These are phyloP conservation scores for Merodon equestris DNA, from an alignment of 2,888 invertebrate genomes.

Conservation along the genomic window DNA sequence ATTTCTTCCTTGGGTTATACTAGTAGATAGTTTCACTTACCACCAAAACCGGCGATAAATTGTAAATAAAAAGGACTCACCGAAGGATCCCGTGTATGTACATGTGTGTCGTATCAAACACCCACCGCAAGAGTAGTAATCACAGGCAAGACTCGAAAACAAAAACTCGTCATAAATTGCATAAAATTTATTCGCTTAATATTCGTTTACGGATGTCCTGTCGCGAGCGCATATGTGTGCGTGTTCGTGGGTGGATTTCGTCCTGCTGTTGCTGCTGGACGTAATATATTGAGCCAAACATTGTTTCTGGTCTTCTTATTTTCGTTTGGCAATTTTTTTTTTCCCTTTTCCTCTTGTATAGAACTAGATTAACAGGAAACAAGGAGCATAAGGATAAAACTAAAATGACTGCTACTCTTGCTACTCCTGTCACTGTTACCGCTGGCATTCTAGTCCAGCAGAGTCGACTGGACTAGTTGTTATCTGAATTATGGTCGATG, in stretches of 20 bases:
- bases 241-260: constrained; percentile 35
- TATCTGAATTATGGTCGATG: constrained; percentile 70
- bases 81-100: not conserved
- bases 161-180: constrained; percentile 68
- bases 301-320: constrained; percentile 46
- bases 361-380: constrained; percentile 62
- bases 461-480: constrained; percentile 63
- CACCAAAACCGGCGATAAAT: constrained; percentile 34
- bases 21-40: constrained; percentile 51
- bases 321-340: constrained; percentile 5
- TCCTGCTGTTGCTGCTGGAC: constrained; percentile 64
- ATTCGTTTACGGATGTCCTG: constrained; percentile 62
- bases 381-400: constrained; percentile 51
- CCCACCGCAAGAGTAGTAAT: constrained; percentile 11
- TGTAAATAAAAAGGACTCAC: constrained; percentile 23
- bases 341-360: constrained; percentile 30
- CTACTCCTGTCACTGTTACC: not conserved
- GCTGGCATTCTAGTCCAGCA: no score
- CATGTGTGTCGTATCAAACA: constrained; percentile 40
- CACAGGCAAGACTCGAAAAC: constrained; percentile 56
- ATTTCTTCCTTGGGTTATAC: constrained; percentile 7
- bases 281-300: constrained; percentile 53
- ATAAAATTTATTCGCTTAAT: constrained; percentile 65
- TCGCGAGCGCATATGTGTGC: no score
- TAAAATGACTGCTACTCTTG: not conserved